Percentiles rank a stretch among this genome's conserved stretches.
phyloP scores from a whole-genome alignment of 2,113 vertebrate species.

The Tachysurus vachellii region DNA sequence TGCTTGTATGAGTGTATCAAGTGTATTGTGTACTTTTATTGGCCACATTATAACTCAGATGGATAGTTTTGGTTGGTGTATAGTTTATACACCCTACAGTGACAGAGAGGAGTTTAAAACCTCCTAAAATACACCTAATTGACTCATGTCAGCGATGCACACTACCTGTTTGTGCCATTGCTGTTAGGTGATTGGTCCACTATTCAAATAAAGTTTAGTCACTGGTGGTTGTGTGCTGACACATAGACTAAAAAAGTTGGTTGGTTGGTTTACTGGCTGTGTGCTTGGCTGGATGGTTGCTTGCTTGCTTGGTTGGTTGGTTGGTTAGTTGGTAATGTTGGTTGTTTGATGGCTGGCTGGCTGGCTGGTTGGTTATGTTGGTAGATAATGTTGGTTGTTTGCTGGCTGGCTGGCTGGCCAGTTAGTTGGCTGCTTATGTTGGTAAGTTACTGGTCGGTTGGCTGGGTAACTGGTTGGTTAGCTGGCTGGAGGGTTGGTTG shows the following conservation, averaged over 20 bases:
- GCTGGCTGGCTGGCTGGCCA: no score
- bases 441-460: no score
- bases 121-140: not conserved
- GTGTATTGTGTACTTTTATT: not conserved
- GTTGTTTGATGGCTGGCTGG: not conserved
- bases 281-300: not conserved
- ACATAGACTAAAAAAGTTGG: not conserved
- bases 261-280: not conserved
- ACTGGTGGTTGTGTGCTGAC: not conserved
- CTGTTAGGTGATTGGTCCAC: not conserved
- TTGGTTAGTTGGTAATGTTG: not conserved
- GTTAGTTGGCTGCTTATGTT: no score
- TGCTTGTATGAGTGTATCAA: not conserved
- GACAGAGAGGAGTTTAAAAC: not conserved
- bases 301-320: not conserved
- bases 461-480: no score
- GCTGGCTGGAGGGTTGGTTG: not conserved
- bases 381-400: no score
- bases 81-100: not conserved
- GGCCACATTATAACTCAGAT: not conserved
- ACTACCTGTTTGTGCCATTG: not conserved
- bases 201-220: not conserved
- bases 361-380: not conserved
- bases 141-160: not conserved
- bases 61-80: not conserved